These are phyloP conservation scores for Coregonus sp. DNA, from an alignment of 2,797 vertebrate species.

Conservation along the genomic window DNA sequence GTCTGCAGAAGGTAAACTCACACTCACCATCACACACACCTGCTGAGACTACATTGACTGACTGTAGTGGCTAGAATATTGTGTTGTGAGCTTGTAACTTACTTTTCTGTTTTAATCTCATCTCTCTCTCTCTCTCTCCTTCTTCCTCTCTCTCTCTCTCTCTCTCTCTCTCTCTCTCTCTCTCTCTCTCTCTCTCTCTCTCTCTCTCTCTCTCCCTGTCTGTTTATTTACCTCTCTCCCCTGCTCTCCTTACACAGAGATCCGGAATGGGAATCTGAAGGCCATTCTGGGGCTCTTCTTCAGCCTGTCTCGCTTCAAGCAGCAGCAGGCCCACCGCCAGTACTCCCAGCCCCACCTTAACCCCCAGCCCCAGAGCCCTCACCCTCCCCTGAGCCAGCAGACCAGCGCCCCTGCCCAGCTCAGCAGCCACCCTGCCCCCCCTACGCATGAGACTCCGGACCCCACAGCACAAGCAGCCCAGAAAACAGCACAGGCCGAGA, in stretches of 20 bases:
- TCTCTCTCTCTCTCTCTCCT: background rate
- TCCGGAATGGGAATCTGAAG: slow-evolving; percentile 97
- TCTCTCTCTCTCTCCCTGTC: background rate
- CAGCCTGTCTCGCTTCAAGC: slow-evolving; percentile 95
- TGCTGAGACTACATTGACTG: background rate
- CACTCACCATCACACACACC: background rate
- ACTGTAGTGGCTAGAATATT: background rate
- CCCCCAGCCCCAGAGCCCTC: slow-evolving; percentile 71
- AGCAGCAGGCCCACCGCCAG: slow-evolving; percentile 86
- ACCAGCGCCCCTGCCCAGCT: slow-evolving; percentile 78
- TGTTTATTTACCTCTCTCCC: slow-evolving; percentile 1
- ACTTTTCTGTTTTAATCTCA: background rate
- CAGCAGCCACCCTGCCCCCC: slow-evolving; percentile 61
- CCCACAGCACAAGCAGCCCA: slow-evolving; percentile 73
- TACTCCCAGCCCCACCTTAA: slow-evolving; percentile 66
- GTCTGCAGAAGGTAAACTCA: slow-evolving; percentile 88
- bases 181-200: background rate
- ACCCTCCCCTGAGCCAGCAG: slow-evolving; percentile 73
- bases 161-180: background rate
- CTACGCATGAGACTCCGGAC: slow-evolving; percentile 72
- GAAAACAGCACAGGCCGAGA: slow-evolving; percentile 90
- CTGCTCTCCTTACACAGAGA: slow-evolving; percentile 79
- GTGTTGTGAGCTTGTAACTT: background rate
- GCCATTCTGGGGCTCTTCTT: slow-evolving; percentile 98
- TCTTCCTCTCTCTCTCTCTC: background rate